phyloP scores from a whole-genome alignment of 2,797 vertebrate genomes.

The Pteropus rufus region DNA sequence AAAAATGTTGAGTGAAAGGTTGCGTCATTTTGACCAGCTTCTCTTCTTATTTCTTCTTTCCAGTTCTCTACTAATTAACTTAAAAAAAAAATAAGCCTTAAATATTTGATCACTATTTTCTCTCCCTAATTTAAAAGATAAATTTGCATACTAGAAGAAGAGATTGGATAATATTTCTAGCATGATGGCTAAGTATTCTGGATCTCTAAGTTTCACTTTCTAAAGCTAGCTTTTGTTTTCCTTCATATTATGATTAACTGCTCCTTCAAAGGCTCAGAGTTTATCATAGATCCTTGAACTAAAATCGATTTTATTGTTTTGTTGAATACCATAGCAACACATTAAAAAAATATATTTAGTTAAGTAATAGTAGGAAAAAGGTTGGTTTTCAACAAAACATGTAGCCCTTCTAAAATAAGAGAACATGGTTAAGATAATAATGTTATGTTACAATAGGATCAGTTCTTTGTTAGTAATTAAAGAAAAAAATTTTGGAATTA shows the following conservation, averaged over 20 bases:
- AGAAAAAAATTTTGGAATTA: background rate
- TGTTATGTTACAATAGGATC: background rate
- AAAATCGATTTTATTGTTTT: slow-evolving; percentile 29
- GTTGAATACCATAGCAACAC: background rate
- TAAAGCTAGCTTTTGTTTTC: background rate
- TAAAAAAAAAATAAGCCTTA: slow-evolving; percentile 10
- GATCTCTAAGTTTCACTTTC: background rate
- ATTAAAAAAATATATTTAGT: background rate
- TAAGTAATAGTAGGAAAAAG: background rate
- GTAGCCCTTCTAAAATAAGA: background rate
- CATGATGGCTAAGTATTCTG: background rate
- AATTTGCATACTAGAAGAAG: background rate
- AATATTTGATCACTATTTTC: background rate
- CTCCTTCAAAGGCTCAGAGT: background rate
- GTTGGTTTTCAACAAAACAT: background rate
- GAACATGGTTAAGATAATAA: background rate
- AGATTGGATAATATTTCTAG: background rate
- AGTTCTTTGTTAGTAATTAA: background rate
- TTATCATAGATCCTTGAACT: background rate
- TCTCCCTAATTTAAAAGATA: background rate
- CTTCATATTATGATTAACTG: background rate
- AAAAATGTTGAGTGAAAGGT: background rate
- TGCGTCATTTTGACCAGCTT: background rate
- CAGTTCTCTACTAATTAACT: background rate
- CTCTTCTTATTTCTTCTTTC: background rate